A percentile compares a stretch with the other conserved stretches of the same genome.
Evolutionary conservation across 2,888 invertebrate genomes (phyloP).

Genomic region (Alcis repandata): DNA sequence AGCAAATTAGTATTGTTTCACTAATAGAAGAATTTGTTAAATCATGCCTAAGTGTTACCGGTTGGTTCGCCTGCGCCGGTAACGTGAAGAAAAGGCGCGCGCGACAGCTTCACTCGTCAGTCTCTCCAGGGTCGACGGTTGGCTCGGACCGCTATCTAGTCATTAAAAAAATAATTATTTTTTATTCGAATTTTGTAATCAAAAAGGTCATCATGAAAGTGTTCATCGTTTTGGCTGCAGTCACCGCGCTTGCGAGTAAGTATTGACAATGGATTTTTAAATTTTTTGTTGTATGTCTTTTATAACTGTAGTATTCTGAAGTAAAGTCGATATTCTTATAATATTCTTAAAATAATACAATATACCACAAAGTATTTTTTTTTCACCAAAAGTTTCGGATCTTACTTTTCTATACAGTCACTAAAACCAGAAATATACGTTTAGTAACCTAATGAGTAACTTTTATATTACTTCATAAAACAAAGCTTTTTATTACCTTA

Average conservation of each 20-base stretch:
- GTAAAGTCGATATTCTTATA: neutral
- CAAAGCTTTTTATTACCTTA: neutral
- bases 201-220: slow-evolving; percentile 83
- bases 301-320: neutral
- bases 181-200: slow-evolving; percentile 58
- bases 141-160: slow-evolving; percentile 83
- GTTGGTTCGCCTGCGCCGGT: slow-evolving; percentile 74
- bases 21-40: slow-evolving; percentile 74
- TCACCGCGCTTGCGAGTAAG: slow-evolving; percentile 82
- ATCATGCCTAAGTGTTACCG: slow-evolving; percentile 79
- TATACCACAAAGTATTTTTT: neutral
- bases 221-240: slow-evolving; percentile 81
- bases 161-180: slow-evolving; percentile 70
- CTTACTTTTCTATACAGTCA: too few species aligned
- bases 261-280: slow-evolving; percentile 48
- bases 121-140: slow-evolving; percentile 78
- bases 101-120: slow-evolving; percentile 74
- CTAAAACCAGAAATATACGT: neutral
- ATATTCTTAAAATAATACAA: too few species aligned
- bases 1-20: slow-evolving; percentile 71
- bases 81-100: slow-evolving; percentile 83
- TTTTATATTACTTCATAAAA: too few species aligned
- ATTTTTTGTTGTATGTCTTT: neutral
- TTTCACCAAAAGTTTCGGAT: too few species aligned
- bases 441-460: neutral